Conservation (phyloP, 64 coral and sea anemone genomes). For the Porites australiensis region DNA sequence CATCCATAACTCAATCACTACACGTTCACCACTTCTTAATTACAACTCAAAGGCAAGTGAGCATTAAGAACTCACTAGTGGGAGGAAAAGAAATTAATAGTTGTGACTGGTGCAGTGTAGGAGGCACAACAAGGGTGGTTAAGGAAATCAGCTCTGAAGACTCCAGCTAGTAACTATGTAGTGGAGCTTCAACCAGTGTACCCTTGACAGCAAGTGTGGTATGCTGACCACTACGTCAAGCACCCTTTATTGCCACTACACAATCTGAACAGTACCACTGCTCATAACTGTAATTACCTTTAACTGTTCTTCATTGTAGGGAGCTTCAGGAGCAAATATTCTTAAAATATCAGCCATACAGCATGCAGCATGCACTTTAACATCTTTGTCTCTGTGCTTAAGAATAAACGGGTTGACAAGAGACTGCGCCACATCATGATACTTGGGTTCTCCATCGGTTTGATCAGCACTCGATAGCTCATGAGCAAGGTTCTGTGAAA, state of each 20-base stretch:
- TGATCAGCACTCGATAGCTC: conserved; percentile 79
- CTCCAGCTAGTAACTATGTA: too few relatives aligned
- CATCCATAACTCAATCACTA: too few relatives aligned
- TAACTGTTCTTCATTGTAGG: conserved; percentile 67
- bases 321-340: conserved; percentile 86
- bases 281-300: conserved; percentile 36
- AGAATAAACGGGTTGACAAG: conserved; percentile 73
- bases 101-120: too few relatives aligned
- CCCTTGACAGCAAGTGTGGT: too few relatives aligned
- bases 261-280: not conserved
- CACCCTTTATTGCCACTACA: not conserved
- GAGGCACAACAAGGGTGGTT: too few relatives aligned
- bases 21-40: too few relatives aligned
- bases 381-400: conserved; percentile 92
- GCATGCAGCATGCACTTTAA: conserved; percentile 70
- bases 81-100: too few relatives aligned
- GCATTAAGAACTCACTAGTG: too few relatives aligned
- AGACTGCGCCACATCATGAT: conserved; percentile 34
- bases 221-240: too few relatives aligned
- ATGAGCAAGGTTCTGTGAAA: conserved; percentile 67
- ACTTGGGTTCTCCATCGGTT: conserved; percentile 31
- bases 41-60: too few relatives aligned
- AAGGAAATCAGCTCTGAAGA: too few relatives aligned
- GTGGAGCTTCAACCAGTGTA: too few relatives aligned
- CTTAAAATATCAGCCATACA: conserved; percentile 87